Conservation (phyloP, 2,113 vertebrate genomes). For the Planiliza haematocheilus region DNA sequence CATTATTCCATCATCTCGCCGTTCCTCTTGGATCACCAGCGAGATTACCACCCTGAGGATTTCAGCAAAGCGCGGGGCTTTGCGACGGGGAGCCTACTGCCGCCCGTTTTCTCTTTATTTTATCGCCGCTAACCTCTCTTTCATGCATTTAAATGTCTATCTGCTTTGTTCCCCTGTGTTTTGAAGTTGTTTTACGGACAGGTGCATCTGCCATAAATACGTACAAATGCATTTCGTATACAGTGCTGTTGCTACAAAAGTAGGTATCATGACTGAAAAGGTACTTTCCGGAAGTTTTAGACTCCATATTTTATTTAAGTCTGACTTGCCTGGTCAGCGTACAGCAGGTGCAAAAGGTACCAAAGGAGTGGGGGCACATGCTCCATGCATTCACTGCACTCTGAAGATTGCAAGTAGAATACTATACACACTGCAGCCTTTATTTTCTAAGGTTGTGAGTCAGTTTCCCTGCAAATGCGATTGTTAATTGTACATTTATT, state of each 20-base stretch:
- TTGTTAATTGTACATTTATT: no score
- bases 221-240: no score
- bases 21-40: conserved; percentile 34
- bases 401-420: no score
- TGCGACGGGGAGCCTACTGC: conserved; percentile 15
- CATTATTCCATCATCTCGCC: conserved; percentile 54
- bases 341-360: no score
- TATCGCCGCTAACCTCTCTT: conserved; percentile 26
- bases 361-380: no score
- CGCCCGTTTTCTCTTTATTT: conserved; percentile 14
- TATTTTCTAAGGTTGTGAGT: no score
- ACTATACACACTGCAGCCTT: no score
- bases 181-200: conserved; percentile 47
- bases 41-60: conserved; percentile 56
- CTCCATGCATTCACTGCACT: no score
- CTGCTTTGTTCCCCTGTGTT: conserved; percentile 28
- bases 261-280: background rate
- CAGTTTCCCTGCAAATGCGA: no score
- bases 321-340: no score
- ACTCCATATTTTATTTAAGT: no score
- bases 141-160: conserved; percentile 58
- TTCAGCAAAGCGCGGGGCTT: conserved; percentile 15
- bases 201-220: conserved; percentile 41
- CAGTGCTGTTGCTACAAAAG: background rate
- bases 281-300: no score